Evolutionary conservation across 2,888 invertebrate species (phyloP).

Genomic region (Galerucella calmariensis): DNA sequence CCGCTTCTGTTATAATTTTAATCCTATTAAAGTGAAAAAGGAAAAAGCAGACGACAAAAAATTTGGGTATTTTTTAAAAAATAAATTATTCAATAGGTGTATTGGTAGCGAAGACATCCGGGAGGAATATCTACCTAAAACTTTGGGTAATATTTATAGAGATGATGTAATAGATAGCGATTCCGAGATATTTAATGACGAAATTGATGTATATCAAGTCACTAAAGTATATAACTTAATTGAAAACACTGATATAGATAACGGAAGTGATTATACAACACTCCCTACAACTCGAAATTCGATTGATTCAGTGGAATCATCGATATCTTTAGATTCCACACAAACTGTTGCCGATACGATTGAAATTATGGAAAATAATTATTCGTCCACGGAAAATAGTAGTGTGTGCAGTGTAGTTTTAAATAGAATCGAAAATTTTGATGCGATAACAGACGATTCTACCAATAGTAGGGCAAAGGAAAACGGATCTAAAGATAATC

Average conservation of each 20-base stretch:
- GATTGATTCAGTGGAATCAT: conserved; percentile 17
- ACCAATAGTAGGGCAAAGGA: no score
- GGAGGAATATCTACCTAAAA: conserved; percentile 31
- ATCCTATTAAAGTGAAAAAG: conserved; percentile 24
- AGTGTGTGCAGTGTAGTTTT: conserved; percentile 34
- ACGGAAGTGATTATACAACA: not conserved
- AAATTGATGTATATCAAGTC: conserved; percentile 24
- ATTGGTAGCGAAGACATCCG: conserved; percentile 11
- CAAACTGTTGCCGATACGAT: conserved; percentile 1
- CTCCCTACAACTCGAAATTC: conserved; percentile 3
- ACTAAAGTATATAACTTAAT: not conserved
- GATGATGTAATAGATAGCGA: conserved; percentile 31
- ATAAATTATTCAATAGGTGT: conserved; percentile 30
- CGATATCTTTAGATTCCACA: conserved; percentile 16
- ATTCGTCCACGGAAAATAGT: conserved; percentile 27
- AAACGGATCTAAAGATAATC: not conserved
- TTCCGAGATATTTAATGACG: conserved; percentile 27
- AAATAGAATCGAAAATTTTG: conserved; percentile 5
- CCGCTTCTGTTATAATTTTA: conserved; percentile 26
- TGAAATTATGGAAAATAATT: conserved; percentile 25
- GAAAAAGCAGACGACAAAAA: conserved; percentile 33
- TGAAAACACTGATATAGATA: not conserved
- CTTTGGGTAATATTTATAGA: conserved; percentile 50
- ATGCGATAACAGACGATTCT: not conserved
- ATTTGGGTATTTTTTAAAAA: conserved; percentile 34